phyloP scores from a whole-genome alignment of 1,140 invertebrate genomes.

The Triops longicaudatus region DNA sequence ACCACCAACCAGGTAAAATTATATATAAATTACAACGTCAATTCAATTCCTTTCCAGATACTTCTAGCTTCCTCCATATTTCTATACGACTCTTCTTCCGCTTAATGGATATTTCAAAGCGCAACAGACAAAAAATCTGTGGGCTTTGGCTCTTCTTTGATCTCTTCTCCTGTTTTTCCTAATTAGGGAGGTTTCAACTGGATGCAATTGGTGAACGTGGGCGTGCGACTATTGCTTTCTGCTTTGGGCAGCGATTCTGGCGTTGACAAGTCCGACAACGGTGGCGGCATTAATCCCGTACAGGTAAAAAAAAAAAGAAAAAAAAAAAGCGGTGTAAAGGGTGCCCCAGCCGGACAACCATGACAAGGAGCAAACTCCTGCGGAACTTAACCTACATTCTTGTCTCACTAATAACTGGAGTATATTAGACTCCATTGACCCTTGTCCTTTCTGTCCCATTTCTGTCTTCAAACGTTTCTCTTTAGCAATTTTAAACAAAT shows the following conservation, averaged over 20 bases:
- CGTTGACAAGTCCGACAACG: constrained; percentile 27
- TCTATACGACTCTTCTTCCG: neutral
- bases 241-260: constrained; percentile 24
- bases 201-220: constrained; percentile 27
- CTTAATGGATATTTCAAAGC: neutral
- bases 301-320: neutral
- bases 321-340: neutral
- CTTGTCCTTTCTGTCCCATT: constrained; percentile 13
- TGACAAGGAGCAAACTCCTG: constrained; percentile 3
- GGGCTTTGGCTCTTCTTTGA: neutral
- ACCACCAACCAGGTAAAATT: constrained; percentile 16
- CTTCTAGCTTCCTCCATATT: neutral
- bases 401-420: constrained; percentile 18
- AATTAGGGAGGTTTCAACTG: constrained; percentile 29
- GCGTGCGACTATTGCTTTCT: constrained; percentile 26
- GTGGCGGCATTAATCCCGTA: constrained; percentile 18
- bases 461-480: neutral
- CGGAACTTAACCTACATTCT: neutral
- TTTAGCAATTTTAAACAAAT: constrained; percentile 13
- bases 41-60: neutral
- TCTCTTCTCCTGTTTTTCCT: constrained; percentile 17
- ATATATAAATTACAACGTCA: neutral
- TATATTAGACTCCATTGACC: neutral
- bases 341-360: neutral
- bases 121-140: neutral